Percentiles rank a stretch among this genome's conserved stretches.
Evolutionary conservation across 2,113 vertebrate genomes (phyloP).

Genomic region (Phylloscopus whistleri): DNA sequence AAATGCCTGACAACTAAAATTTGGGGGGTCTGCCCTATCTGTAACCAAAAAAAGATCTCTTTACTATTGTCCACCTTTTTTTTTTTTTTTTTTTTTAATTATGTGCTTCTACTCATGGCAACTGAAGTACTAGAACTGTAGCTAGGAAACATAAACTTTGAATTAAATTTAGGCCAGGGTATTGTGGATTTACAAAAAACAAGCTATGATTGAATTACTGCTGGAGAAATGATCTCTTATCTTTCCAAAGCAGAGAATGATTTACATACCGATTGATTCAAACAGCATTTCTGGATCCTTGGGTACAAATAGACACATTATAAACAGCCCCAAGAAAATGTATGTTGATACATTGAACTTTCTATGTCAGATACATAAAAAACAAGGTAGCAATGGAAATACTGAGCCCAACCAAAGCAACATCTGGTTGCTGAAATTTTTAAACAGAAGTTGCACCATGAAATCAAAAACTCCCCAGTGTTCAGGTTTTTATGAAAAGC

Average conservation of each 20-base stretch:
- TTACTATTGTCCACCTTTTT: background rate
- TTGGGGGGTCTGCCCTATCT: background rate
- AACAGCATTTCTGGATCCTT: background rate
- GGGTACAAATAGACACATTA: background rate
- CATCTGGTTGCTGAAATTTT: background rate
- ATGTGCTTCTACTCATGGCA: background rate
- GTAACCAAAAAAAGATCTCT: background rate
- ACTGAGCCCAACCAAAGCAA: background rate
- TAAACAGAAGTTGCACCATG: background rate
- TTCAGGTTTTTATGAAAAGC: background rate
- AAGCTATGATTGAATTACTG: conserved; percentile 23
- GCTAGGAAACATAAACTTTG: conserved; percentile 53
- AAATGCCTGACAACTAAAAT: background rate
- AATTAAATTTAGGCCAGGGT: conserved; percentile 42
- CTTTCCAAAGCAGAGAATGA: conserved; percentile 36
- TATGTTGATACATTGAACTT: background rate
- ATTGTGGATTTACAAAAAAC: conserved; percentile 30
- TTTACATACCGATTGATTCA: conserved; percentile 29
- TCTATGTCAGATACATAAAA: background rate
- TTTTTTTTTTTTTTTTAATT: background rate
- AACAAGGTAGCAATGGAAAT: background rate
- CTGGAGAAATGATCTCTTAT: conserved; percentile 32
- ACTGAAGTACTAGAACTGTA: conserved; percentile 19
- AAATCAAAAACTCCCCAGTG: background rate
- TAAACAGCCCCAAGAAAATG: background rate